Conservation (phyloP, 1,140 invertebrate species). For the Leptestheria dahalacensis region DNA sequence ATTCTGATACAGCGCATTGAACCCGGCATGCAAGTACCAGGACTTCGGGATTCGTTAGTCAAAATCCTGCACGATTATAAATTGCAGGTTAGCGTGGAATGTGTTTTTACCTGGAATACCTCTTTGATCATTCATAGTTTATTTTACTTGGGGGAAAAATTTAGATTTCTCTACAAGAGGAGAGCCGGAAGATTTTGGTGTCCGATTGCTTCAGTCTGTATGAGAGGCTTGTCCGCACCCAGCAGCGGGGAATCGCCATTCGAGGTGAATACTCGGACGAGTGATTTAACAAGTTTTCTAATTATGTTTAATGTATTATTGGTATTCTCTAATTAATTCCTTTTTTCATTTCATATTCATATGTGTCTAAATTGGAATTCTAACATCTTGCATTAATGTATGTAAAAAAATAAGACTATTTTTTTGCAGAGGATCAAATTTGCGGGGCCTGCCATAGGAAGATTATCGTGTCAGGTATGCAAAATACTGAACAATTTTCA, state of each 20-base stretch:
- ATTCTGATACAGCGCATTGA: constrained; percentile 72
- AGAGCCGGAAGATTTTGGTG: constrained; percentile 72
- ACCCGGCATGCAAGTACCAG: constrained; percentile 66
- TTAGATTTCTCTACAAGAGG: constrained; percentile 74
- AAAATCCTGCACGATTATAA: constrained; percentile 94
- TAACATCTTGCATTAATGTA: too few relatives aligned
- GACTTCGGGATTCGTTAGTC: constrained; percentile 73
- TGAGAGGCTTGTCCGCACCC: constrained; percentile 55
- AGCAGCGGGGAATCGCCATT: constrained; percentile 57
- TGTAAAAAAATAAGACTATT: too few relatives aligned
- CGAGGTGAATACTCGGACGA: constrained; percentile 37
- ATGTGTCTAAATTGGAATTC: too few relatives aligned
- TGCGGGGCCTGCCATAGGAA: constrained; percentile 59
- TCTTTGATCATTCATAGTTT: too few relatives aligned
- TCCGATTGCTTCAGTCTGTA: constrained; percentile 81
- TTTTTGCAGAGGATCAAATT: constrained; percentile 46
- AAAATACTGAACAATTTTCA: constrained; percentile 8
- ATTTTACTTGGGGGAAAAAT: constrained; percentile 25
- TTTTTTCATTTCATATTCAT: too few relatives aligned
- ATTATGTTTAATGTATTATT: too few relatives aligned
- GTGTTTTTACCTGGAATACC: too few relatives aligned
- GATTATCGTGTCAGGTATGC: constrained; percentile 47
- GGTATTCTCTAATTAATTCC: too few relatives aligned
- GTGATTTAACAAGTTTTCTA: too few relatives aligned
- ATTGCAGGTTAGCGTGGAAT: constrained; percentile 70